Evolutionary conservation across 2,888 invertebrate genomes (phyloP).

Genomic region (Tenthredo livida): DNA sequence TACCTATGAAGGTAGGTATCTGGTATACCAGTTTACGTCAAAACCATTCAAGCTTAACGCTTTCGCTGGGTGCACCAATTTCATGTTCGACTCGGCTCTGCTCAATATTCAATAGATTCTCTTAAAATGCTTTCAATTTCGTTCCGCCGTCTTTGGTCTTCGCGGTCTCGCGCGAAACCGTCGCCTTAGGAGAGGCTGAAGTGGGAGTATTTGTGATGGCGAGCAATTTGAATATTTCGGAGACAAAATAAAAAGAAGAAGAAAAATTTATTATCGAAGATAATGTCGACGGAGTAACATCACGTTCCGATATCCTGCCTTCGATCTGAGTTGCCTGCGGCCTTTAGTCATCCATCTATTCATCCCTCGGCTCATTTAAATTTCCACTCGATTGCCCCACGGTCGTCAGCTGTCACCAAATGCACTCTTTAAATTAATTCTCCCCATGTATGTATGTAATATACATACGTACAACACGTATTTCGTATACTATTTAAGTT

Average conservation of each 20-base stretch:
- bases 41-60: conserved; percentile 39
- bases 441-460: not conserved
- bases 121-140: conserved; percentile 58
- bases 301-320: conserved; percentile 38
- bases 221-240: conserved; percentile 46
- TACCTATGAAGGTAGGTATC: not conserved
- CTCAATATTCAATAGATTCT: conserved; percentile 60
- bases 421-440: conserved; percentile 39
- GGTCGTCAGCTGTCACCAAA: conserved; percentile 17
- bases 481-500: not conserved
- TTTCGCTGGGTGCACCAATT: conserved; percentile 40
- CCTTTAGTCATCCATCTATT: conserved; percentile 26
- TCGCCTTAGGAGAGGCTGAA: conserved; percentile 25
- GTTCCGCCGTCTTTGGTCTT: conserved; percentile 56
- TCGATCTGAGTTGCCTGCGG: conserved; percentile 24
- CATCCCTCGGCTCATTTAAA: conserved; percentile 28
- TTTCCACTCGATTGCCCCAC: conserved; percentile 25
- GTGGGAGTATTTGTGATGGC: conserved; percentile 36
- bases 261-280: conserved; percentile 39
- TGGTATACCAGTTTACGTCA: conserved; percentile 22
- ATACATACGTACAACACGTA: not conserved
- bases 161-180: conserved; percentile 49
- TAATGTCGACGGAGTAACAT: conserved; percentile 36
- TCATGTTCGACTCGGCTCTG: conserved; percentile 45
- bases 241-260: conserved; percentile 38